These are phyloP conservation scores for Conger conger DNA, from an alignment of 2,113 vertebrate species.

Conservation along the genomic window DNA sequence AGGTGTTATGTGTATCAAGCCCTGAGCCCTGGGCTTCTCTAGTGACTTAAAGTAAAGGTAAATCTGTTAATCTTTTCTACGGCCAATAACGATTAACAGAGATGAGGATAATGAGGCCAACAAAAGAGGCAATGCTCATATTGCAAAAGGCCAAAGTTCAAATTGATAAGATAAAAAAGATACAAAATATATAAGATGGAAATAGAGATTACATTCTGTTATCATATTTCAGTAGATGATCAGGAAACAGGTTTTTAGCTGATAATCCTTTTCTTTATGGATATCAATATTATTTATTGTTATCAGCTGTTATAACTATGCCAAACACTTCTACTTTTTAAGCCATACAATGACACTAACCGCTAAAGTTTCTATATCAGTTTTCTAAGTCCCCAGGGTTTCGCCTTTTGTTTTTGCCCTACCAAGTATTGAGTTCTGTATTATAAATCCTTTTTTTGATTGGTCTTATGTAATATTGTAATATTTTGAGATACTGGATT, in stretches of 20 bases:
- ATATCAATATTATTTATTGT: not conserved
- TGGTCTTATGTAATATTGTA: too few relatives aligned
- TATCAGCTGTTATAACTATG: too few relatives aligned
- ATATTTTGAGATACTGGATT: too few relatives aligned
- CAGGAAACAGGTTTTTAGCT: not conserved
- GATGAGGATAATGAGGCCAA: conserved; percentile 2
- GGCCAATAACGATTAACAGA: conserved; percentile 69
- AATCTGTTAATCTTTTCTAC: conserved; percentile 59
- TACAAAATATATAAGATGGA: not conserved
- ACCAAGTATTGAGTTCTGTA: too few relatives aligned
- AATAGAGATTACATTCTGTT: not conserved
- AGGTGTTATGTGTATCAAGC: conserved; percentile 5
- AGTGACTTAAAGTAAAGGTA: conserved; percentile 29
- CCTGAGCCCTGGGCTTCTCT: conserved; percentile 28
- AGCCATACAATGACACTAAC: too few relatives aligned
- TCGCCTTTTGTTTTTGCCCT: too few relatives aligned
- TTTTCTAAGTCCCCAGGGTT: too few relatives aligned
- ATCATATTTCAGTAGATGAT: not conserved
- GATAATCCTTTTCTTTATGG: not conserved
- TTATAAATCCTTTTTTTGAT: too few relatives aligned
- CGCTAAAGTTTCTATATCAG: too few relatives aligned
- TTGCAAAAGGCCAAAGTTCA: not conserved
- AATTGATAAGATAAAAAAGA: too few relatives aligned
- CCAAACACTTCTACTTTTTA: too few relatives aligned
- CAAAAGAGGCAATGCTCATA: not conserved